A percentile compares a stretch with the other conserved stretches of the same genome.
Evolutionary conservation across 2,888 invertebrate genomes (phyloP).

Genomic region (Agonopterix alstromeriana): DNA sequence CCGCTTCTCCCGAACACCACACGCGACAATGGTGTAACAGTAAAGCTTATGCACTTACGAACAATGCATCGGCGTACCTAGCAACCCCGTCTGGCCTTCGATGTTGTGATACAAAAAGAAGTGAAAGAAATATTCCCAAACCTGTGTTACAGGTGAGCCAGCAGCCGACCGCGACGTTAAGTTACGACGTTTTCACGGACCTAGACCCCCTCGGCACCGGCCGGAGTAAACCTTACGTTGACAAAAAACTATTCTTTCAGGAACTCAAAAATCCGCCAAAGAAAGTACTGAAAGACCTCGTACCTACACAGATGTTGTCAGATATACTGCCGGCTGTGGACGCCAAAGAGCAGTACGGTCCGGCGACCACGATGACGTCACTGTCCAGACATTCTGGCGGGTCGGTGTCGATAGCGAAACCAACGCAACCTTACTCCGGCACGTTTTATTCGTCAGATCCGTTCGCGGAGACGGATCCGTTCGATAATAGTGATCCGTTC

Average conservation of each 20-base stretch:
- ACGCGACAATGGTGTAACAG: no score
- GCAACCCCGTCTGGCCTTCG: conserved; percentile 23
- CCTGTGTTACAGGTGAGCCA: conserved; percentile 67
- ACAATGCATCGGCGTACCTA: no score
- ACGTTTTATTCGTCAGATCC: conserved; percentile 76
- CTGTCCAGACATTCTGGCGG: conserved; percentile 67
- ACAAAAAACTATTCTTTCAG: conserved; percentile 97
- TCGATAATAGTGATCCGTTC: conserved; percentile 83
- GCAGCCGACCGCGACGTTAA: conserved; percentile 48
- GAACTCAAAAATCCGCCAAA: conserved; percentile 96
- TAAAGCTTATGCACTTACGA: no score
- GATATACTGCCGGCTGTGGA: conserved; percentile 29
- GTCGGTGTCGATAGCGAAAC: conserved; percentile 60
- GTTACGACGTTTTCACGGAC: conserved; percentile 93
- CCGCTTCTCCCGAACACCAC: no score
- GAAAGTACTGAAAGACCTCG: conserved; percentile 92
- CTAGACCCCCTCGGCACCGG: conserved; percentile 95
- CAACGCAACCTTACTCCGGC: conserved; percentile 35
- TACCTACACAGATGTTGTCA: conserved; percentile 58
- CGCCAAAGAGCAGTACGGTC: conserved; percentile 39
- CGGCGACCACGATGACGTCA: conserved; percentile 67
- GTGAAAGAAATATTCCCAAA: conserved; percentile 7
- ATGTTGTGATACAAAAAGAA: conserved; percentile 7
- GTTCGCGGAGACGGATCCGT: conserved; percentile 83
- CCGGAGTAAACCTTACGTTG: conserved; percentile 93